phyloP scores from a whole-genome alignment of 2,888 invertebrate species.

The Scelioninae gen. 2 region DNA sequence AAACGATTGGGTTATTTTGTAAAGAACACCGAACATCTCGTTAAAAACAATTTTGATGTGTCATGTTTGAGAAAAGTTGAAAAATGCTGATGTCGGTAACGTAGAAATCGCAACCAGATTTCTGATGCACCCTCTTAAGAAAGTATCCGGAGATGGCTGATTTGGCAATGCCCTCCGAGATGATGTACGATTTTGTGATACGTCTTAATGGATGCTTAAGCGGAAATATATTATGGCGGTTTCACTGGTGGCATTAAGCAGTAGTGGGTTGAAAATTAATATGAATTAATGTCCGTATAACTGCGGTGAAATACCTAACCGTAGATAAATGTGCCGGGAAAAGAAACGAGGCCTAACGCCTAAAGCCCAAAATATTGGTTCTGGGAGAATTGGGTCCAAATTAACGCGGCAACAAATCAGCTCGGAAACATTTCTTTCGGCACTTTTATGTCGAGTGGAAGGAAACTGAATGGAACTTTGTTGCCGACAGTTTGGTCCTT shows the following conservation, averaged over 20 bases:
- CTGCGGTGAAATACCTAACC: background rate
- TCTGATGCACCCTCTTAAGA: background rate
- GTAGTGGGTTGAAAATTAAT: constrained; percentile 38
- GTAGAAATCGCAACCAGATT: too few species aligned
- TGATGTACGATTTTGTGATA: constrained; percentile 21
- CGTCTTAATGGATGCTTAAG: constrained; percentile 34
- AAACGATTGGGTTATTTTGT: too few species aligned
- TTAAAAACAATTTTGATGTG: too few species aligned
- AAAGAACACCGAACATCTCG: too few species aligned
- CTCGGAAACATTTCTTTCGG: background rate
- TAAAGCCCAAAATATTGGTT: constrained; percentile 29
- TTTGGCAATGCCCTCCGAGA: background rate
- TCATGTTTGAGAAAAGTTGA: background rate
- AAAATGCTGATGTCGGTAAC: too few species aligned
- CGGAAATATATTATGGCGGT: constrained; percentile 25
- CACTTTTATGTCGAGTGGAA: too few species aligned
- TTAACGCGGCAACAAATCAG: constrained; percentile 29
- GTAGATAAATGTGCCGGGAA: constrained; percentile 18
- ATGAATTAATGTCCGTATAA: constrained; percentile 37
- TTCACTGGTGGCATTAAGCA: constrained; percentile 33
- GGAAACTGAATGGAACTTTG: too few species aligned
- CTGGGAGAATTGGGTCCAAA: constrained; percentile 28
- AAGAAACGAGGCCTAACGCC: constrained; percentile 28
- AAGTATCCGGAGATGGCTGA: constrained; percentile 5
- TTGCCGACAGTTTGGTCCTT: too few species aligned